These are phyloP conservation scores for Gryllus longicercus DNA, from an alignment of 2,888 invertebrate genomes.

Conservation along the genomic window DNA sequence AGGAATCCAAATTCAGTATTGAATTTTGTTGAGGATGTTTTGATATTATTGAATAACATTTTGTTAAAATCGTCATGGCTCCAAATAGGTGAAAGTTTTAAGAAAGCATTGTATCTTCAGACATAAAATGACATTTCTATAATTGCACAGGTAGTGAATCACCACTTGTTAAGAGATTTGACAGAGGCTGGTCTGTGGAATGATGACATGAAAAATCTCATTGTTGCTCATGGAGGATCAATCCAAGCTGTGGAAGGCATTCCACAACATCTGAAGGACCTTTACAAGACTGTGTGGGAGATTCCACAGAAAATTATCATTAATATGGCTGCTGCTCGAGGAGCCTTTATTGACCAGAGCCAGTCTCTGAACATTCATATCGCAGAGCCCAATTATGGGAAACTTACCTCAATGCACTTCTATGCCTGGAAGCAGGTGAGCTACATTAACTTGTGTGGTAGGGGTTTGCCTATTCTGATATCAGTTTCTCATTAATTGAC, in stretches of 20 bases:
- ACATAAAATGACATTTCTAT: not conserved
- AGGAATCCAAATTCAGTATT: no score
- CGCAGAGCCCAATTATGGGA: slow-evolving; percentile 88
- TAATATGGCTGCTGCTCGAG: slow-evolving; percentile 96
- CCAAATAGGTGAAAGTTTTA: no score
- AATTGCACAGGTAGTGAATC: slow-evolving; percentile 80
- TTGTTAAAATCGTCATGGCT: no score
- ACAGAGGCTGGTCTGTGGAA: slow-evolving; percentile 90
- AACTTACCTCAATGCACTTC: slow-evolving; percentile 97
- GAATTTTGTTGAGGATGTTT: no score
- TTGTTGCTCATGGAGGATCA: slow-evolving; percentile 89
- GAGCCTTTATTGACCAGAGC: slow-evolving; percentile 97
- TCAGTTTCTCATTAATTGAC: no score
- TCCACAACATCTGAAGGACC: slow-evolving; percentile 75
- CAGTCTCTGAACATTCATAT: slow-evolving; percentile 98
- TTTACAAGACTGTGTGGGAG: slow-evolving; percentile 98
- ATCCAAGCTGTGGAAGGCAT: slow-evolving; percentile 79
- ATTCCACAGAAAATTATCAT: slow-evolving; percentile 88
- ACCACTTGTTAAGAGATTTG: slow-evolving; percentile 88
- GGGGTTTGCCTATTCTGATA: no score
- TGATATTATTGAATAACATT: no score
- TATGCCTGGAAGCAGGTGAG: slow-evolving; percentile 86
- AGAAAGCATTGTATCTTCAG: no score
- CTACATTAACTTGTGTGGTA: not conserved
- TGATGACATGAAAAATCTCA: slow-evolving; percentile 90